phyloP scores from a whole-genome alignment of 2,797 vertebrate genomes.

The Enteromius argenteus region DNA sequence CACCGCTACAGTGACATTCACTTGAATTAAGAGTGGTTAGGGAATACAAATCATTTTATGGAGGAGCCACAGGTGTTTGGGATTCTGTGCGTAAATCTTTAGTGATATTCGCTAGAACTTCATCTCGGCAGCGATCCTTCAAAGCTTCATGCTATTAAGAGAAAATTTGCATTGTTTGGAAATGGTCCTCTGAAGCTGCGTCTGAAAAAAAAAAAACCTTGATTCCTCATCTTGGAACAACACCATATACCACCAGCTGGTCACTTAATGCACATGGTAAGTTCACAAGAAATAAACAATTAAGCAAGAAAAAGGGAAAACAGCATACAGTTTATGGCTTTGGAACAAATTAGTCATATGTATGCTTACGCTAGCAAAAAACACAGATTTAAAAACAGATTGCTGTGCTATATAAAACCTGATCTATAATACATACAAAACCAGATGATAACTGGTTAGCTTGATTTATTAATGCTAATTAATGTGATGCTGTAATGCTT shows the following conservation, averaged over 20 bases:
- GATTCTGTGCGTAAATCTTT: slow-evolving; percentile 3
- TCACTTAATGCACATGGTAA: slow-evolving; percentile 53
- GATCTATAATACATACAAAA: slow-evolving; percentile 64
- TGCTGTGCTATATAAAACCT: slow-evolving; percentile 44
- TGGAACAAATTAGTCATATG: slow-evolving; percentile 27
- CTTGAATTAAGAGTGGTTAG: slow-evolving; percentile 15
- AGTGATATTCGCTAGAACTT: slow-evolving; percentile 54
- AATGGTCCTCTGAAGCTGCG: slow-evolving; percentile 34
- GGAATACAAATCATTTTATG: slow-evolving; percentile 16
- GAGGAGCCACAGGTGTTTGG: slow-evolving; percentile 10
- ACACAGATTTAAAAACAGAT: slow-evolving; percentile 35
- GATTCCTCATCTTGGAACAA: slow-evolving; percentile 51
- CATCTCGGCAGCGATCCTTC: slow-evolving; percentile 65
- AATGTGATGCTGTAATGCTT: slow-evolving; percentile 56
- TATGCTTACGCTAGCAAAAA: slow-evolving; percentile 47
- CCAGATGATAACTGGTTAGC: slow-evolving; percentile 54
- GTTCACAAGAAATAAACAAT: slow-evolving; percentile 45
- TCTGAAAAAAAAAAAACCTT: not conserved
- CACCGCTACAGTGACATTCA: slow-evolving; percentile 18
- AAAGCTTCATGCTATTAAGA: slow-evolving; percentile 57
- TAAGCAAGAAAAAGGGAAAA: not conserved
- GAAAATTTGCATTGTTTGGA: slow-evolving; percentile 10
- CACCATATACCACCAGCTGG: slow-evolving; percentile 55
- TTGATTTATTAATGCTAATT: slow-evolving; percentile 51
- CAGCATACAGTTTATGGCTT: slow-evolving; percentile 22